These are phyloP conservation scores for Eretmodus cyanostictus DNA, from an alignment of 2,113 vertebrate genomes.

Conservation along the genomic window DNA sequence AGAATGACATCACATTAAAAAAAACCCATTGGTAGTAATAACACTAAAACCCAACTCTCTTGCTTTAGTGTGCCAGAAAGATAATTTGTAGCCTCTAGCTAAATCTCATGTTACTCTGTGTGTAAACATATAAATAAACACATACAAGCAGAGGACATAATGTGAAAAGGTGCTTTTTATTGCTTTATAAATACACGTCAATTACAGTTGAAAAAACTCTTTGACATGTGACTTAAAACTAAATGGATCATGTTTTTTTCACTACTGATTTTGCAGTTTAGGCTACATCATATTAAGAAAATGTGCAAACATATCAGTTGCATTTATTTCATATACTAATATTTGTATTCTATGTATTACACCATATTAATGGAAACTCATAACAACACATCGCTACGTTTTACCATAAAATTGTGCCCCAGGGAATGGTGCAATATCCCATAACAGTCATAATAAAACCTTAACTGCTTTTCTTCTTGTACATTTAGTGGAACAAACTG, in stretches of 20 bases:
- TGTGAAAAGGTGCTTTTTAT: not conserved
- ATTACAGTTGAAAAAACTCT: not conserved
- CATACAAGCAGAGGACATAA: not conserved
- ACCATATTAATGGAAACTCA: not conserved
- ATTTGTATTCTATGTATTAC: not conserved
- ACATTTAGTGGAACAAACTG: not conserved
- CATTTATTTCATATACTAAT: not conserved
- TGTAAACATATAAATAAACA: not conserved
- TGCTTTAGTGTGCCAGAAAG: not conserved
- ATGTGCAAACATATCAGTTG: not conserved
- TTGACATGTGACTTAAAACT: not conserved
- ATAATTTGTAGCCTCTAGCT: not conserved
- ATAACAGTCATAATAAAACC: not conserved
- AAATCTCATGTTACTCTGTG: not conserved
- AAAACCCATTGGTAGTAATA: not conserved
- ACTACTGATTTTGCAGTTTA: not conserved
- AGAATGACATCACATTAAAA: not conserved
- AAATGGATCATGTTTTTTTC: not conserved
- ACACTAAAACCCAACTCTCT: not conserved
- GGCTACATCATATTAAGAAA: not conserved
- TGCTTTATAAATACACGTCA: not conserved
- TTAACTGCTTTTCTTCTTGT: not conserved
- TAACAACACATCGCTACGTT: not conserved
- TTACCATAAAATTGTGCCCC: not conserved
- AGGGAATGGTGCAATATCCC: not conserved